A percentile compares a stretch with the other conserved stretches of the same genome.
Evolutionary conservation across 2,888 invertebrate genomes (phyloP).

Genomic region (Zaprionus obscuricornis): DNA sequence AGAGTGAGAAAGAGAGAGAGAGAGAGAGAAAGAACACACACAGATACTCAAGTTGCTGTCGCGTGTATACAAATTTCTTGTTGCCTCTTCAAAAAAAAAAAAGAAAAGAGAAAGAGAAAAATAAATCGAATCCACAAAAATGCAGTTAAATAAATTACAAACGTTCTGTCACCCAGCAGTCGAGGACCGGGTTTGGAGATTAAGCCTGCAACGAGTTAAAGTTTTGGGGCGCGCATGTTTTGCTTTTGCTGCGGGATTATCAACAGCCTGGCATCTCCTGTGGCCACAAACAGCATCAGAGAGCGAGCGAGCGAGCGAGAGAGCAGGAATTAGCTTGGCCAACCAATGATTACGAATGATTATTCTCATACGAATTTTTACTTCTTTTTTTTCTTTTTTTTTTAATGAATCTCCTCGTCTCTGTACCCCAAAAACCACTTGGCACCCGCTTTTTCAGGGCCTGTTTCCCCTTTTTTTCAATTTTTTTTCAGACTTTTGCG

Average conservation of each 20-base stretch:
- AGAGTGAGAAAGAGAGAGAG: too few species aligned
- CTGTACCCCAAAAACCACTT: too few species aligned
- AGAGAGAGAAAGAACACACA: too few species aligned
- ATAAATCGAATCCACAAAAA: conserved; percentile 80
- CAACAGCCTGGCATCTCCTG: conserved; percentile 62
- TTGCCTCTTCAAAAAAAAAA: conserved; percentile 57
- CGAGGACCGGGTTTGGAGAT: conserved; percentile 27
- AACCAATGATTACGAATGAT: conserved; percentile 48
- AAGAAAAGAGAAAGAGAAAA: conserved; percentile 1
- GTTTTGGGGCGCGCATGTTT: conserved; percentile 65
- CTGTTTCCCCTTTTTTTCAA: conserved; percentile 24
- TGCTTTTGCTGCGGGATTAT: conserved; percentile 75
- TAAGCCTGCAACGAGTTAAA: conserved; percentile 7
- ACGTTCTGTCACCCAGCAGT: conserved; percentile 75
- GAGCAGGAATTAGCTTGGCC: conserved; percentile 11
- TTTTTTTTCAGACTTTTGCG: conserved; percentile 41
- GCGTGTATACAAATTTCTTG: conserved; percentile 68
- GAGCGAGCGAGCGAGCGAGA: too few species aligned
- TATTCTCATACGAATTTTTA: conserved; percentile 54
- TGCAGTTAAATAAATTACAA: conserved; percentile 79
- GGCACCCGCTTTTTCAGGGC: conserved; percentile 28
- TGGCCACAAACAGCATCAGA: conserved; percentile 2
- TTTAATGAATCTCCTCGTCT: conserved; percentile 62
- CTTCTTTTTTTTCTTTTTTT: conserved; percentile 19
- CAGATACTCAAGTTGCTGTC: conserved; percentile 34